Base-by-base conservation (phyloP, 2,797 vertebrate genomes). In the Nasua narica region DNA sequence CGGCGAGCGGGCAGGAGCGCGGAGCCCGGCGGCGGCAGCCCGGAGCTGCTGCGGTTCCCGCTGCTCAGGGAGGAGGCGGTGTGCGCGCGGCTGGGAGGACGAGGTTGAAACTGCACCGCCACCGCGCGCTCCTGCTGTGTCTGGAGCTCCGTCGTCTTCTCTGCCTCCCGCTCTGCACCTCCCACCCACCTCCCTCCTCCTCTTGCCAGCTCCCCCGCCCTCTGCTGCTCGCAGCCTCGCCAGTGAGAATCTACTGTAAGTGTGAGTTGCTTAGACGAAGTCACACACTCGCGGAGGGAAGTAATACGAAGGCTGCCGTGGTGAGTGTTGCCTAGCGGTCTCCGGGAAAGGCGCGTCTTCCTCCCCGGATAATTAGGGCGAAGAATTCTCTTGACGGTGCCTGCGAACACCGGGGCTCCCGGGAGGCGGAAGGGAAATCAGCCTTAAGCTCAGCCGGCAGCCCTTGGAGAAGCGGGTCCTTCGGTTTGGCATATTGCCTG, bases 321-420 rank as follows among this genome's bases (percentile, higher is more conserved):
- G 96, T 77, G 95, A 97, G 95, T 65, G 97, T 95, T 95, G 97
- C 97, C 85, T 95, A 83, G 97, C 93, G 79, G 87, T 93, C 87
- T 35, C 87, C 54, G 37, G 46, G 67, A 60, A 46, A 95, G 87
- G 81, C 81, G 54, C 97, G 84, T 94, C 93, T 78, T 72, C 69
- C 95, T 96, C 96, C 72, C 62, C 21, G 72, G 87, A 43, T 87
- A 81, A 83, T 89, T 52, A 79, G 86, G 79, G 86, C 70, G 60
- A 87, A 60, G 93, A 72, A 91, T 69, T 52, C 95, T 93, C 89
- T 23, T 13, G 87, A 86, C 19, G 29, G 60, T 14, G 76, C 87
- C 74, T 2, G 72, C 7, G 6, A 70, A 70, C 87, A 87, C 79
- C 52, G 1, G 21, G 85, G 76, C 21, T 95, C 97, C 95, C 54